phyloP scores from a whole-genome alignment of 2,113 vertebrate species.

The Amphiprion ocellaris region DNA sequence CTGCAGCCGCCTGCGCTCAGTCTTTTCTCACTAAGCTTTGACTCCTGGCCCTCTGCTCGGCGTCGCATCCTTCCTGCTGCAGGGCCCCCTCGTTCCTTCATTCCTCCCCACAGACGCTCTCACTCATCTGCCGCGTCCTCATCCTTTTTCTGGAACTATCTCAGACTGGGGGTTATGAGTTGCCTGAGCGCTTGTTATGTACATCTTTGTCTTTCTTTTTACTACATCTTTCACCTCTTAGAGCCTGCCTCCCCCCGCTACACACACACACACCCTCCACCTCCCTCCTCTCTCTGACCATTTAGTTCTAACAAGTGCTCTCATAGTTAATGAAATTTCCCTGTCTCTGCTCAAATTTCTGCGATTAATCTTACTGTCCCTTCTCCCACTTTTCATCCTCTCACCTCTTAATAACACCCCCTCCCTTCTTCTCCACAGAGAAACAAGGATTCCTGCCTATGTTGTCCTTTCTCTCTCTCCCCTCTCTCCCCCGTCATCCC shows the following conservation, averaged over 20 bases:
- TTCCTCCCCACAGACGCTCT: constrained; percentile 76
- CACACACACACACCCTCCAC: constrained; percentile 4
- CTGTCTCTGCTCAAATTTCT: constrained; percentile 81
- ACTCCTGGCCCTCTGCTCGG: constrained; percentile 45
- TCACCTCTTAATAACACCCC: constrained; percentile 72
- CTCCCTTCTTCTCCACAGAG: constrained; percentile 41
- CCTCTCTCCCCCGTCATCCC: not conserved
- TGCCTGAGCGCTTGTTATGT: constrained; percentile 15
- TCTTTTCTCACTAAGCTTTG: constrained; percentile 38
- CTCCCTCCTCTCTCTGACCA: constrained; percentile 70
- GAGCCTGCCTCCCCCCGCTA: constrained; percentile 18
- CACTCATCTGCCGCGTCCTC: constrained; percentile 49
- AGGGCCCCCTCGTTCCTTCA: constrained; percentile 46
- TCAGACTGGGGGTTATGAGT: constrained; percentile 20
- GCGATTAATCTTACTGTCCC: constrained; percentile 79
- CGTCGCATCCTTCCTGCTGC: constrained; percentile 55
- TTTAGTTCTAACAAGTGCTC: constrained; percentile 83
- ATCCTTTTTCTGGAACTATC: constrained; percentile 26
- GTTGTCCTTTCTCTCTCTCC: constrained; percentile 14
- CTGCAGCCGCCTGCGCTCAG: constrained; percentile 25
- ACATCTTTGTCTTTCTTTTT: constrained; percentile 34
- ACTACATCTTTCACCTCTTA: constrained; percentile 23
- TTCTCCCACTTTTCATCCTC: constrained; percentile 72
- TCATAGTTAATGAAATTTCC: constrained; percentile 81
- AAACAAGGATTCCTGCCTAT: constrained; percentile 39